These are phyloP conservation scores for Desoria tigrina DNA, from an alignment of 2,888 invertebrate genomes.

Conservation along the genomic window DNA sequence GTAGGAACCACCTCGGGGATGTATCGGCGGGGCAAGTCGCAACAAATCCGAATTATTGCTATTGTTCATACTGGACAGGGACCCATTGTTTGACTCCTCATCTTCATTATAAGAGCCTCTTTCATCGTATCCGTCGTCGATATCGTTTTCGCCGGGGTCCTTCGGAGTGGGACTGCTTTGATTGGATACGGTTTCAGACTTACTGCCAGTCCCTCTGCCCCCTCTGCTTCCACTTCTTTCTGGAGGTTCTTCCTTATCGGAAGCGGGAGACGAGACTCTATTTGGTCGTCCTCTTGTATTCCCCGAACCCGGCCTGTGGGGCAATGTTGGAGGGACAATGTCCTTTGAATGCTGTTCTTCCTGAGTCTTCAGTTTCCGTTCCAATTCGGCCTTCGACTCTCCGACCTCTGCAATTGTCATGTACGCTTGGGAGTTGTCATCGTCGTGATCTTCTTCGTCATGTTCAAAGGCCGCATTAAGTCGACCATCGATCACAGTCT, in stretches of 20 bases:
- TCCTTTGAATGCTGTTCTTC: background rate
- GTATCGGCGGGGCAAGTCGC: background rate
- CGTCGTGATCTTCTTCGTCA: constrained; percentile 36
- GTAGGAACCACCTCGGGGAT: constrained; percentile 5
- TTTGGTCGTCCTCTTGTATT: background rate
- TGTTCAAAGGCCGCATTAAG: constrained; percentile 23
- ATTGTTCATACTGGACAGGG: background rate
- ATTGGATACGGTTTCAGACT: background rate
- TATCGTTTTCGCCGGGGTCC: constrained; percentile 22
- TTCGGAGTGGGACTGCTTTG: constrained; percentile 5
- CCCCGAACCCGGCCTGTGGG: background rate
- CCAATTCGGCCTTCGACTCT: constrained; percentile 35
- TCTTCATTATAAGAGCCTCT: constrained; percentile 41
- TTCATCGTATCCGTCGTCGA: constrained; percentile 44
- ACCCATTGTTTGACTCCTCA: constrained; percentile 10
- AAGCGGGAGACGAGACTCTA: background rate
- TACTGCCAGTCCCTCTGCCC: background rate
- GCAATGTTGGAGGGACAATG: constrained; percentile 3
- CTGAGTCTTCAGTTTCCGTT: constrained; percentile 6
- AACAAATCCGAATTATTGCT: background rate
- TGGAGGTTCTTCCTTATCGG: background rate
- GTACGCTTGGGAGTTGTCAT: constrained; percentile 39
- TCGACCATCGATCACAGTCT: constrained; percentile 11
- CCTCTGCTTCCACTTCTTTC: constrained; percentile 3
- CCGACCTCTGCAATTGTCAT: constrained; percentile 52